Base-by-base conservation (phyloP, 2,113 vertebrate species). In the Leptodactylus fuscus region DNA sequence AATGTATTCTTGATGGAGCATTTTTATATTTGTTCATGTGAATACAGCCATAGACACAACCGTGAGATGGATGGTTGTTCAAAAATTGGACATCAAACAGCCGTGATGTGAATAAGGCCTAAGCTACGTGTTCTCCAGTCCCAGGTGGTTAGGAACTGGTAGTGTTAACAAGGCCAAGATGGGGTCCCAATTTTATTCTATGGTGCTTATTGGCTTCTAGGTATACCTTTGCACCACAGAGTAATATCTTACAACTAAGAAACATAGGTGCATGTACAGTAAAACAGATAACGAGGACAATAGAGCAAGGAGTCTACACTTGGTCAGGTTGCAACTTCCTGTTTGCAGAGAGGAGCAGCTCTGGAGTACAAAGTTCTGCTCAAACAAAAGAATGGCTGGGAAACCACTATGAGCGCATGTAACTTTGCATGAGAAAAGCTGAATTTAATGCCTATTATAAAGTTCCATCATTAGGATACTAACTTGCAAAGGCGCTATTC, bases 381-480 rank as follows among this genome's bases (percentile, higher is more conserved):
- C 65, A 38, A 36, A 38, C 7, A 36, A 8, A 11, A 67, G 29
- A 67, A 67, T n/a, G n/a, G 13, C 41, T 44, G 4, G n/a, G n/a
- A n/a, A 4, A 44, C 41, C 10, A 67, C 29, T 67, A 18, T 38
- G 16, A 69, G 32, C 65, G 8, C 29, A 36, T 36, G 65, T 38
- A 38, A 20, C 18, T 36, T 69, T 69, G 65, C 16, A 67, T 38
- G 8, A 20, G 3, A 27, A 38, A 69, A 38, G 18, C 34, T 69
- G 65, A 32, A 38, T 69, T 69, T 38, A 69, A 36, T 36, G 65
- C 8, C 34, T 36, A 22, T 20, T 38, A 16, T 38, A 22, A 38
- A 69, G 18, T 69, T 38, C 32, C 65, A 69, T 69, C 34, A 69
- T 69, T 36, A 10, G 32, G 65, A 69, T 69, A 69, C 13, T 49